These are phyloP conservation scores for Eurystomus glaucurus DNA, from an alignment of 2,797 vertebrate species.

Conservation along the genomic window DNA sequence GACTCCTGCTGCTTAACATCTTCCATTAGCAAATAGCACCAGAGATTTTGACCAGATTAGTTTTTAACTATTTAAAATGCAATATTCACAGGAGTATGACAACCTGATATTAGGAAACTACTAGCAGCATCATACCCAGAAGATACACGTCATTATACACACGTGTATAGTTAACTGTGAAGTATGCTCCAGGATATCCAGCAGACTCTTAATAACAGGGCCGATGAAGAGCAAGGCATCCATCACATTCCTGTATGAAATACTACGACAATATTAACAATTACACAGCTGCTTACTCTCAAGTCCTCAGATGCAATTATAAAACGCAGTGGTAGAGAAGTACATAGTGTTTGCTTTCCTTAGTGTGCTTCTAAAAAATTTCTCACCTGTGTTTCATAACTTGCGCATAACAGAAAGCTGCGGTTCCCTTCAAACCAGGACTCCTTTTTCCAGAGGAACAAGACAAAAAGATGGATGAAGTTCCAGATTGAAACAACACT, in stretches of 20 bases:
- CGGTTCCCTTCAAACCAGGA: neutral
- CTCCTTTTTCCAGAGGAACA: neutral
- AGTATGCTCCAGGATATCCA: neutral
- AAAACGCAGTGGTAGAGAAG: neutral
- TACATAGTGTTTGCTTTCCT: neutral
- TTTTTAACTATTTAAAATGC: neutral
- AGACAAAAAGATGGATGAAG: neutral
- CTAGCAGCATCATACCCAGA: neutral
- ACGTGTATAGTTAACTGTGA: neutral
- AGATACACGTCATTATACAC: neutral
- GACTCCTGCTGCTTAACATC: neutral
- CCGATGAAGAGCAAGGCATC: conserved; percentile 1
- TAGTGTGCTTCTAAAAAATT: neutral
- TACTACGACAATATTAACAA: neutral
- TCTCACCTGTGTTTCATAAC: neutral
- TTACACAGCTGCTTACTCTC: neutral
- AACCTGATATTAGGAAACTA: neutral
- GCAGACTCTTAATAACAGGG: neutral
- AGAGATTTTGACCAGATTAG: neutral
- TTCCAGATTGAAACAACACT: neutral
- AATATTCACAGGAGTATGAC: neutral
- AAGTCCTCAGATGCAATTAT: conserved; percentile 19
- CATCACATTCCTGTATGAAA: neutral
- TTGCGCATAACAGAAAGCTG: neutral
- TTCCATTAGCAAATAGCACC: neutral